Percentiles rank a stretch among this genome's conserved stretches.
Conservation (phyloP, 2,113 vertebrate genomes). For the Elanus axillaris region DNA sequence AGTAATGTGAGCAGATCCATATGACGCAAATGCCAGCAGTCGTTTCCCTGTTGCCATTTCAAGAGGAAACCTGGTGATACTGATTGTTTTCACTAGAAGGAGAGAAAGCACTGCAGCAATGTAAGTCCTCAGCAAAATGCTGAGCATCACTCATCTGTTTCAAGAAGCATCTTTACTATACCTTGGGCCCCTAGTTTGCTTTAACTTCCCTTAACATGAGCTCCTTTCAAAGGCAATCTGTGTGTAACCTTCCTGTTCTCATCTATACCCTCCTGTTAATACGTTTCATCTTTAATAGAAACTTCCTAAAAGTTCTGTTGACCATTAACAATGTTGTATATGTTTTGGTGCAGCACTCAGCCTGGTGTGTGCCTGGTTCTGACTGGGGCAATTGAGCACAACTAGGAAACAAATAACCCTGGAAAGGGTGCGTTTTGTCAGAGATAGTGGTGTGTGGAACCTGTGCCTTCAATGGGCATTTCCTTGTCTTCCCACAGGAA, state of each 20-base stretch:
- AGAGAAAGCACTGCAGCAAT: background rate
- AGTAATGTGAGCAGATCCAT: background rate
- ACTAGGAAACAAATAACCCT: background rate
- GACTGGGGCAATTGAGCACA: background rate
- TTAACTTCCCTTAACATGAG: background rate
- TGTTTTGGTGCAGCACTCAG: background rate
- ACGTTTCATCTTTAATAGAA: background rate
- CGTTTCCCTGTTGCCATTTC: background rate
- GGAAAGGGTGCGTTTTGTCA: background rate
- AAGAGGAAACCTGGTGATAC: background rate
- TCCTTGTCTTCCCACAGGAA: background rate
- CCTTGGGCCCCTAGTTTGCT: background rate
- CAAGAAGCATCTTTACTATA: background rate
- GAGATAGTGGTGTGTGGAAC: background rate
- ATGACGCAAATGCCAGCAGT: slow-evolving; percentile 14
- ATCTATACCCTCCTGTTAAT: background rate
- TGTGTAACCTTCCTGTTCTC: background rate
- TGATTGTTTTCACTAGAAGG: background rate
- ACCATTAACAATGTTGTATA: background rate
- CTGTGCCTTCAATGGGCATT: background rate
- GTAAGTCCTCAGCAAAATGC: background rate
- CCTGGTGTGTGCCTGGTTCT: background rate
- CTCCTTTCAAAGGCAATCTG: background rate
- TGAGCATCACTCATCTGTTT: background rate
- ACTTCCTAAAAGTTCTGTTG: background rate